A percentile compares a stretch with the other conserved stretches of the same genome.
Conservation (phyloP, 2,113 vertebrate species). For the Kryptolebias marmoratus region DNA sequence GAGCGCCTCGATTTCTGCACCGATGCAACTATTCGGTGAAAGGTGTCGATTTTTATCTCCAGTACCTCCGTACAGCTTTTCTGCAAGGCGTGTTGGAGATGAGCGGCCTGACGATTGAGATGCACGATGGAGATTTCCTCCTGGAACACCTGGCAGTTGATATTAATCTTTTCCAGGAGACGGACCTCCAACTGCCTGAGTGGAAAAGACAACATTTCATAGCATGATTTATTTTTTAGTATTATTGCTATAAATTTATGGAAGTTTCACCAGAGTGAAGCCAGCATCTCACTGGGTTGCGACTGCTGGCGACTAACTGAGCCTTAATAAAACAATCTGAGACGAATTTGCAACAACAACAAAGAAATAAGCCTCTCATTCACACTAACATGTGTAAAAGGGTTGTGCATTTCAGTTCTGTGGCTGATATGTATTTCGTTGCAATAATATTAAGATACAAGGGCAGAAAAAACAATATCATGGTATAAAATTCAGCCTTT, state of each 20-base stretch:
- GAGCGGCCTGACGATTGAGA: slow-evolving; percentile 67
- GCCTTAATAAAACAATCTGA: neutral
- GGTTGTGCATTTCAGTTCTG: too few relatives aligned
- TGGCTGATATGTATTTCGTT: too few relatives aligned
- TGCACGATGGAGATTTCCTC: slow-evolving; percentile 78
- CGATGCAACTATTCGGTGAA: neutral
- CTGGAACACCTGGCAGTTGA: slow-evolving; percentile 80
- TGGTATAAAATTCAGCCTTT: too few relatives aligned
- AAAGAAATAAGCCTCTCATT: neutral
- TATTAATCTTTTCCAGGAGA: slow-evolving; percentile 75
- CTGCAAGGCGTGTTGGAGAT: slow-evolving; percentile 68
- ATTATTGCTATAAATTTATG: neutral
- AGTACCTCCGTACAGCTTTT: slow-evolving; percentile 70
- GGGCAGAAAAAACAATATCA: too few relatives aligned
- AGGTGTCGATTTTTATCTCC: neutral
- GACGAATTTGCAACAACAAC: too few relatives aligned
- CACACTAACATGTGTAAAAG: too few relatives aligned
- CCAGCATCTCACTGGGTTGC: too few relatives aligned
- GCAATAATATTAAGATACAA: too few relatives aligned
- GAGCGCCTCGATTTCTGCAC: neutral
- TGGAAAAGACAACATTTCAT: slow-evolving; percentile 9
- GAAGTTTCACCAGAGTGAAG: neutral
- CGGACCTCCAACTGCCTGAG: slow-evolving; percentile 73
- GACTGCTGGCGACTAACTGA: too few relatives aligned
- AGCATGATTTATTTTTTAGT: too few relatives aligned